Evolutionary conservation across 2,888 invertebrate species (phyloP), one percentile per base, ranked within the genome.

Genomic region (Stenchaetothrips biformis): DNA sequence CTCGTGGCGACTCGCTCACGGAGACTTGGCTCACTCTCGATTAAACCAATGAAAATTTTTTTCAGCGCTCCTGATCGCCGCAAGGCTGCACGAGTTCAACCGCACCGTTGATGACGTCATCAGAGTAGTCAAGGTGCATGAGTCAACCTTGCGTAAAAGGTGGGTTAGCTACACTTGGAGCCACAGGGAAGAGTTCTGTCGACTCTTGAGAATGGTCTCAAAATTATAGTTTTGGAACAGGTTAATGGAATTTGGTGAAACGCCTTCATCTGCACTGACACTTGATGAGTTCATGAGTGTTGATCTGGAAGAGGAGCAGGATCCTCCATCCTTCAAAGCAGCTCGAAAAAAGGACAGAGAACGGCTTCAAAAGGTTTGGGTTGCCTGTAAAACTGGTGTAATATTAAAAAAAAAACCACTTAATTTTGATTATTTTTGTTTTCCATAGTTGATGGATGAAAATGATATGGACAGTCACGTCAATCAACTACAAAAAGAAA

Each of bases 231-330:
- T 78, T 79, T 81, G 80, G 80, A 81, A 4, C 81, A 91, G 95
- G 81, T 89, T 99, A 67, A 90, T 94, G 48, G 99, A 99, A 88
- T 99, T 99, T 87, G 96, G 97, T 0, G 96, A 97, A 84, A 99
- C 99, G 0, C 97, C 99, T 0, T 97, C 98, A 16, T 96, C 98
- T 85, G 93, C 94, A 11, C 88, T 99, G 80, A 98, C 99, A 0
- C 89, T 98, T 48, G 98, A 99, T 84, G 98, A 99, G 88, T 99
- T 99, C 86, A 95, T 97, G 92, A 94, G 94, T 0, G 95, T 99
- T 0, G 98, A 99, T 86, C 88, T 99, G 83, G 98, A 98, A 86
- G 96, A 97, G 84, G 97, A 97, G 85, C 96, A 96, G 86, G 98
- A 98, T 87, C 97, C 98, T 11, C 98, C 98, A 0, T 95, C 96